Evolutionary conservation across 2,113 vertebrate genomes (phyloP).

Genomic region (Bujurquina vittata): DNA sequence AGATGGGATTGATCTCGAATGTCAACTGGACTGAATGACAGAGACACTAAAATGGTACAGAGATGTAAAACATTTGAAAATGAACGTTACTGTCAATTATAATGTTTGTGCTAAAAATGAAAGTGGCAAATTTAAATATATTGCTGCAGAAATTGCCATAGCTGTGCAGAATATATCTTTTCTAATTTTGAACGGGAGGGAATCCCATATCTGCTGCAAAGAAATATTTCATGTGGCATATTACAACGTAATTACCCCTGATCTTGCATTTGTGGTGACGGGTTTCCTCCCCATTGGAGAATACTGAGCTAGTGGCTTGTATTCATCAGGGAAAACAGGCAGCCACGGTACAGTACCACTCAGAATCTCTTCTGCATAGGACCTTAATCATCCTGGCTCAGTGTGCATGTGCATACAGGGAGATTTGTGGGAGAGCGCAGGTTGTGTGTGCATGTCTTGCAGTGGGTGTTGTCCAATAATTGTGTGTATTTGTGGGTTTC

Average conservation of each 20-base stretch:
- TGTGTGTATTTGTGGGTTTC: conserved; percentile 62
- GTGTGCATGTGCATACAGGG: conserved; percentile 72
- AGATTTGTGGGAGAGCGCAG: conserved; percentile 67
- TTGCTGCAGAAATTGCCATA: conserved; percentile 27
- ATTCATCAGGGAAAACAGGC: conserved; percentile 77
- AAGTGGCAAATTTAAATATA: conserved; percentile 32
- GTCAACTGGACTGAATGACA: conserved; percentile 37
- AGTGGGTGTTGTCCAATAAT: conserved; percentile 54
- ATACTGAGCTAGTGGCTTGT: conserved; percentile 69
- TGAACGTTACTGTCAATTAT: neutral
- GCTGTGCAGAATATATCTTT: conserved; percentile 43
- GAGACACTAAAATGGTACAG: conserved; percentile 10
- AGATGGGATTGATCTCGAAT: conserved; percentile 55
- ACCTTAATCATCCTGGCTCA: conserved; percentile 75
- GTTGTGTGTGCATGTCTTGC: conserved; percentile 47
- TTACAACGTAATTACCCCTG: conserved; percentile 75
- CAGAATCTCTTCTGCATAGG: conserved; percentile 69
- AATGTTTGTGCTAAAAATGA: conserved; percentile 31
- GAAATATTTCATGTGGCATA: conserved; percentile 70
- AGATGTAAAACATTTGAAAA: conserved; percentile 36
- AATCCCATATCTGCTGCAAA: conserved; percentile 55
- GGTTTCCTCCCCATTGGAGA: conserved; percentile 71
- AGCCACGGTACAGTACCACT: conserved; percentile 54
- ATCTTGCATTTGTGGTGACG: conserved; percentile 73
- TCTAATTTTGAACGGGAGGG: conserved; percentile 63